Percentiles rank a stretch among this genome's conserved stretches.
These are phyloP conservation scores for Alosa sapidissima DNA, from an alignment of 2,797 vertebrate species.

Conservation along the genomic window DNA sequence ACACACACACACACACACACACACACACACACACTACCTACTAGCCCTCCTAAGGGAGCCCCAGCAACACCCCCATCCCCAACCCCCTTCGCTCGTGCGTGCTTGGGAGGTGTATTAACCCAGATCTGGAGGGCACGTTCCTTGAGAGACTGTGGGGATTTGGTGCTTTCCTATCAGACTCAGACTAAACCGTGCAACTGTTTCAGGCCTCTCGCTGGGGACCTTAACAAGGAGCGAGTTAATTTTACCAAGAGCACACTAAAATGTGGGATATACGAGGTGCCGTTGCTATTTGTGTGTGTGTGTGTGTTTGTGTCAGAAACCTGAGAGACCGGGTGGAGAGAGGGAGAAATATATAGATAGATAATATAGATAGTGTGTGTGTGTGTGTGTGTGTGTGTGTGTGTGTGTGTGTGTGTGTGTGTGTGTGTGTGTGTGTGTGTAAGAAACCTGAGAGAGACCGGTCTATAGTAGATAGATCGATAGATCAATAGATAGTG, in stretches of 20 bases:
- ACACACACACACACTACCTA: too few species aligned
- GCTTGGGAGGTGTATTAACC: conserved; percentile 13
- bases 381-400: too few species aligned
- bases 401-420: too few species aligned
- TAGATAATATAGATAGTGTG: neutral
- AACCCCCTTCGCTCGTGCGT: neutral
- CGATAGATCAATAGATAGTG: too few species aligned
- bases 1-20: too few species aligned
- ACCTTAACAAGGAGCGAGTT: neutral
- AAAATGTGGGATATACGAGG: neutral
- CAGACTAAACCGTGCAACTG: neutral
- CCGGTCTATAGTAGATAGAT: neutral
- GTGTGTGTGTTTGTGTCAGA: neutral
- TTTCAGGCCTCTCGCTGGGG: neutral
- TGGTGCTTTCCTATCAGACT: neutral
- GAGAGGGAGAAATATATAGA: neutral
- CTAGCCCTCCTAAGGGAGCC: neutral
- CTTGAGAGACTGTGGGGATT: neutral
- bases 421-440: too few species aligned
- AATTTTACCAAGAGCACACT: neutral
- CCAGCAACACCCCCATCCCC: neutral
- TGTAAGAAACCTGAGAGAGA: too few species aligned
- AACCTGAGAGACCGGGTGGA: neutral
- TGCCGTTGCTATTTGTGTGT: neutral
- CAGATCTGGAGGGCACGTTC: conserved; percentile 8